phyloP scores from a whole-genome alignment of 2,797 vertebrate genomes.

The Bradypodion pumilum region DNA sequence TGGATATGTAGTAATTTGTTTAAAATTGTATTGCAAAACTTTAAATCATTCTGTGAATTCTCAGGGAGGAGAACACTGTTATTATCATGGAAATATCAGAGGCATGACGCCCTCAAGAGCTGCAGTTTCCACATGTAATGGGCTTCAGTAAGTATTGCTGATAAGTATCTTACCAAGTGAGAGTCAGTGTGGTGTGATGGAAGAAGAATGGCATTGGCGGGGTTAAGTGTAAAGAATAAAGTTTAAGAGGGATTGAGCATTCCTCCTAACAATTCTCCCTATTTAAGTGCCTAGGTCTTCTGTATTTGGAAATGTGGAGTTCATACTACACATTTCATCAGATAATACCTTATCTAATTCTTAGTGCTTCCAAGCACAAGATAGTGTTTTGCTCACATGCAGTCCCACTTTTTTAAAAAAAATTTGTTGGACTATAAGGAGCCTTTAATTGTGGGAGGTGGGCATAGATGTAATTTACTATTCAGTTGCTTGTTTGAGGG shows the following conservation, averaged over 20 bases:
- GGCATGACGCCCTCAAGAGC: slow-evolving; percentile 85
- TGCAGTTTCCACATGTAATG: slow-evolving; percentile 95
- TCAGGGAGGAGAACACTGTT: slow-evolving; percentile 97
- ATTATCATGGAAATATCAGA: slow-evolving; percentile 94
- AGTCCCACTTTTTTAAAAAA: neutral
- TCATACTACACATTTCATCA: neutral
- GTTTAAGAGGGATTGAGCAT: too few relatives aligned
- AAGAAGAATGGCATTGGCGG: too few relatives aligned
- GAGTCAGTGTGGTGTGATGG: too few relatives aligned
- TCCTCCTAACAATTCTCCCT: too few relatives aligned
- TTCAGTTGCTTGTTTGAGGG: neutral
- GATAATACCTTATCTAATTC: neutral
- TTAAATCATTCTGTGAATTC: neutral
- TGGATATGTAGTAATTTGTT: neutral
- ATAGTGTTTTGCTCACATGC: neutral
- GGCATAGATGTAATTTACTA: neutral
- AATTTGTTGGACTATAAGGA: too few relatives aligned
- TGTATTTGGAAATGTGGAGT: neutral
- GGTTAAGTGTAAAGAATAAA: too few relatives aligned
- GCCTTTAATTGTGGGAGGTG: too few relatives aligned
- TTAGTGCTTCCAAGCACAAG: neutral
- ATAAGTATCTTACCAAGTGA: neutral
- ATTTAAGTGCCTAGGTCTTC: neutral
- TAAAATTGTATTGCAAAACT: neutral
- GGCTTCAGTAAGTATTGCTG: slow-evolving; percentile 90